Evolutionary conservation across 2,113 vertebrate species (phyloP).

Genomic region (Trichomycterus rosablanca): DNA sequence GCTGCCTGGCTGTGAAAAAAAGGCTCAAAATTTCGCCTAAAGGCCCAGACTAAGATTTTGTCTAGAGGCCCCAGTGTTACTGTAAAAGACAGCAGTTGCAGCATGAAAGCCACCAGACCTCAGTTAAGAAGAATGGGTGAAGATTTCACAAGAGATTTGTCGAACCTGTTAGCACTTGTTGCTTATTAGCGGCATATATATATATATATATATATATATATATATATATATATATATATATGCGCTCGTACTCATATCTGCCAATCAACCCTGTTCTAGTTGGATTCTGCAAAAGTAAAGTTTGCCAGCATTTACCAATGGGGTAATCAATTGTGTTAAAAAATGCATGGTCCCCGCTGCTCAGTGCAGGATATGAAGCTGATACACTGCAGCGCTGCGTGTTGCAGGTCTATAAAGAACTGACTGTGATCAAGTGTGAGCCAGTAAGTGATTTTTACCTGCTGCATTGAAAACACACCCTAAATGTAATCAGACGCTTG

Average conservation of each 20-base stretch:
- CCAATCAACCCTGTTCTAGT: neutral
- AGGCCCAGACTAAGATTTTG: too few relatives aligned
- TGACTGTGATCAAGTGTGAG: neutral
- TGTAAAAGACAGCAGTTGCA: too few relatives aligned
- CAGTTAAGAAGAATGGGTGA: too few relatives aligned
- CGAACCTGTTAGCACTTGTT: too few relatives aligned
- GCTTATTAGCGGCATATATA: too few relatives aligned
- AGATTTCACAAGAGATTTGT: too few relatives aligned
- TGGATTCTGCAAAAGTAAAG: neutral
- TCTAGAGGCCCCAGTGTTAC: too few relatives aligned
- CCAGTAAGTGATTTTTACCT: neutral
- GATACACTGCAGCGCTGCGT: constrained; percentile 4
- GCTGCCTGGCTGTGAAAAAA: too few relatives aligned
- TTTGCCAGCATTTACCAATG: constrained; percentile 6
- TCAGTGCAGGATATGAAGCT: constrained; percentile 4
- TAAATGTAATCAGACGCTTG: neutral
- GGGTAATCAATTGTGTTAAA: constrained; percentile 33
- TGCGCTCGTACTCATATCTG: neutral
- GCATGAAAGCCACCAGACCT: too few relatives aligned
- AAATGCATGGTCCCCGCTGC: constrained; percentile 25
- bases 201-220: too few relatives aligned
- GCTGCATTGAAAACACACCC: constrained; percentile 7
- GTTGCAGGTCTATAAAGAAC: constrained; percentile 19
- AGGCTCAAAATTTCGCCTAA: too few relatives aligned
- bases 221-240: too few relatives aligned